phyloP scores from a whole-genome alignment of 2,113 vertebrate genomes.

The Mirounga angustirostris region DNA sequence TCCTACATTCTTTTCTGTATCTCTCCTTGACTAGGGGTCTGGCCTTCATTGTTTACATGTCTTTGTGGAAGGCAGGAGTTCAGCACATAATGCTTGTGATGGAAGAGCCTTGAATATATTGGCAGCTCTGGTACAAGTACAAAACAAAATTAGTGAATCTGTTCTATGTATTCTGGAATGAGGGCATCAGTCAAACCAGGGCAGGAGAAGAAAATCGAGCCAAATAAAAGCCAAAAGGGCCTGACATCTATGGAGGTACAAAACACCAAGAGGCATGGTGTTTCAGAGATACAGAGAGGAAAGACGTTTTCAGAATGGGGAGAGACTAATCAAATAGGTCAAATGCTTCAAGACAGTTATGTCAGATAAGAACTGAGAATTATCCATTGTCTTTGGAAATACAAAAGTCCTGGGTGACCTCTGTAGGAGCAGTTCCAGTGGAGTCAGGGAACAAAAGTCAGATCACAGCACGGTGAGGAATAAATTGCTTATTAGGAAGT shows the following conservation, averaged over 20 bases:
- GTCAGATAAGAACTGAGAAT: not conserved
- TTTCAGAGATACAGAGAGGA: not conserved
- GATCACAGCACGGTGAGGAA: not conserved
- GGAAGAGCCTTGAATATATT: not conserved
- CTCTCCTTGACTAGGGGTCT: not conserved
- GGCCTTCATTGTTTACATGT: not conserved
- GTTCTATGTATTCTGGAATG: not conserved
- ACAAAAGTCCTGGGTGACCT: not conserved
- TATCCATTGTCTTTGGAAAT: not conserved
- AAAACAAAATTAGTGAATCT: not conserved
- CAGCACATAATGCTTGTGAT: not conserved
- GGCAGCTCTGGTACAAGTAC: not conserved
- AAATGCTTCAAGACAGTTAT: not conserved
- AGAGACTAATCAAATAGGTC: not conserved
- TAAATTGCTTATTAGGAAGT: slow-evolving; percentile 15
- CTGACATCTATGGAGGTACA: not conserved
- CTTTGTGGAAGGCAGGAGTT: slow-evolving; percentile 3
- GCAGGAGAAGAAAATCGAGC: not conserved
- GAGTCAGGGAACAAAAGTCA: not conserved
- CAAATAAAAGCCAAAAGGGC: not conserved
- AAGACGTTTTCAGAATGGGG: not conserved
- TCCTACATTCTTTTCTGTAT: not conserved
- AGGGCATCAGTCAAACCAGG: not conserved
- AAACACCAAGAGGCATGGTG: not conserved
- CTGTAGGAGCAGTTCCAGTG: not conserved